Percentiles rank a stretch among this genome's conserved stretches.
Evolutionary conservation across 2,113 vertebrate genomes (phyloP).

Genomic region (Bambusicola thoracicus): DNA sequence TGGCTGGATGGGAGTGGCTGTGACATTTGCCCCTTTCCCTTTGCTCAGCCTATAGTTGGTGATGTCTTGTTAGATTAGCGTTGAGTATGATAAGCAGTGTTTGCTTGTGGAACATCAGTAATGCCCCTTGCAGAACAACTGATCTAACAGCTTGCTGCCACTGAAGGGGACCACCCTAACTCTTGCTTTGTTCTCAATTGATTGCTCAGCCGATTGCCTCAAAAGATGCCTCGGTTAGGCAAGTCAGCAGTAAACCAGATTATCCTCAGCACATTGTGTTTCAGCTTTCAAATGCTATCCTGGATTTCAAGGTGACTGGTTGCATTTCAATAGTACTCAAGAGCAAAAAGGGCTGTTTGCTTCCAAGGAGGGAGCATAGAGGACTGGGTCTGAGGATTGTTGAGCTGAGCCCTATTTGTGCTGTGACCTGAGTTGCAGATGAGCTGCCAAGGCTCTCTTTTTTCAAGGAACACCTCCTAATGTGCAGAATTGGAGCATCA

Average conservation of each 20-base stretch:
- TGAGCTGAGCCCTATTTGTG: accelerated
- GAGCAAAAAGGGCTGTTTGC: neutral
- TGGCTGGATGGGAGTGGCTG: neutral
- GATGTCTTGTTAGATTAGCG: neutral
- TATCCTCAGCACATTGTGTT: neutral
- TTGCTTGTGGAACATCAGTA: neutral
- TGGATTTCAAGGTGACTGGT: neutral
- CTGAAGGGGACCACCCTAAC: neutral
- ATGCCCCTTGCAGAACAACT: neutral
- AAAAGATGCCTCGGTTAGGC: neutral
- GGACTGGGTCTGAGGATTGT: neutral
- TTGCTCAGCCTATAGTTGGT: neutral
- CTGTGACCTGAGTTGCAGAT: neutral
- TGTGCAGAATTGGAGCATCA: neutral
- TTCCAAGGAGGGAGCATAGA: neutral
- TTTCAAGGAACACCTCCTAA: neutral
- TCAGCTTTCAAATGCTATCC: neutral
- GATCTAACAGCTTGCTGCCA: neutral
- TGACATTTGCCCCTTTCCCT: neutral
- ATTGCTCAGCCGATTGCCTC: neutral
- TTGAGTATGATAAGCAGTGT: neutral
- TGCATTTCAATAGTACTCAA: neutral
- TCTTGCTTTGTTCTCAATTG: neutral
- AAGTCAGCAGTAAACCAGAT: neutral
- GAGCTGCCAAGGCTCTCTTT: neutral